Conservation (phyloP, 2,888 invertebrate species). For the Folsomia manolachei region DNA sequence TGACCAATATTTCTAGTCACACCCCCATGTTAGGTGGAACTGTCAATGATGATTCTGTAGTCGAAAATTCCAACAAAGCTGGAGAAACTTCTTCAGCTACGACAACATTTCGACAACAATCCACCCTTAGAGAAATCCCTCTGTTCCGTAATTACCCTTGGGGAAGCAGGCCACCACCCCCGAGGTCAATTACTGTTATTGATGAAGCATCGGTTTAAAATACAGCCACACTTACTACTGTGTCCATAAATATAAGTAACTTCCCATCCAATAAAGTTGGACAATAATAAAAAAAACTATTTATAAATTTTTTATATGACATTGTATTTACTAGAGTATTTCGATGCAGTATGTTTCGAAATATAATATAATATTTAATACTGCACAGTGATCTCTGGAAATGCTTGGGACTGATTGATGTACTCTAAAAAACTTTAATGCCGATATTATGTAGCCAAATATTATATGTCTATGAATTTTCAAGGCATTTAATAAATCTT, state of each 20-base stretch:
- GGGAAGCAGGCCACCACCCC: slow-evolving; percentile 30
- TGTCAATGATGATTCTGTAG: slow-evolving; percentile 6
- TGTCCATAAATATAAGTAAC: neutral
- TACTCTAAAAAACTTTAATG: no score
- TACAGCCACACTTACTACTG: neutral
- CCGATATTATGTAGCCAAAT: no score
- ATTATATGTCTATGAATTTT: no score
- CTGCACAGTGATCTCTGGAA: slow-evolving; percentile 7
- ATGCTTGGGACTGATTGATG: slow-evolving; percentile 6
- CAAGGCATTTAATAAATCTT: no score
- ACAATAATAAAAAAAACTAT: neutral
- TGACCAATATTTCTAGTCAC: slow-evolving; percentile 37
- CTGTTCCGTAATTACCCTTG: slow-evolving; percentile 44
- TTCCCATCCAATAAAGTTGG: neutral
- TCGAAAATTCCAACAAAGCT: neutral
- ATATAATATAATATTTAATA: no score
- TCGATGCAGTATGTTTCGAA: no score
- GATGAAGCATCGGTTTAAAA: slow-evolving; percentile 40
- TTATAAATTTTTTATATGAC: neutral
- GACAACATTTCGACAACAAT: no score
- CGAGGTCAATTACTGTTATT: slow-evolving; percentile 44
- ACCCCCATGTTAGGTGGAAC: slow-evolving; percentile 23
- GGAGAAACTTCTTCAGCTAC: slow-evolving; percentile 17
- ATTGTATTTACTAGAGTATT: no score
- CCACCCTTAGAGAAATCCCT: slow-evolving; percentile 39